A percentile compares a stretch with the other conserved stretches of the same genome.
Conservation (phyloP, 37 sponge, comb jelly and placozoan species). For the Diacarnus erythraeanus region DNA sequence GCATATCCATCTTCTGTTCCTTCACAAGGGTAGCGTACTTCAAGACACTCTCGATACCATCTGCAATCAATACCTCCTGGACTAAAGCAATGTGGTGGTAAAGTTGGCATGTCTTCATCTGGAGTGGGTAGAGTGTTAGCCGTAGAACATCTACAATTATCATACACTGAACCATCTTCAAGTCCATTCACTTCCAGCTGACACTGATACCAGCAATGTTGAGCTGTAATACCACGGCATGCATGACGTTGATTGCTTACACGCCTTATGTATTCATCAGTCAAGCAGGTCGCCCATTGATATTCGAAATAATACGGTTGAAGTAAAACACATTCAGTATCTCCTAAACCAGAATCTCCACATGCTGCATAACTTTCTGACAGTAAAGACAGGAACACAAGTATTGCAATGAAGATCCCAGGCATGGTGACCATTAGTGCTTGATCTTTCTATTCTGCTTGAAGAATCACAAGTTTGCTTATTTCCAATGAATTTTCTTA, state of each 20-base stretch:
- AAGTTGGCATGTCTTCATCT: background rate
- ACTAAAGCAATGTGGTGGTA: conserved; percentile 48
- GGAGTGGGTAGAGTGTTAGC: background rate
- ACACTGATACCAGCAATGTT: conserved; percentile 43
- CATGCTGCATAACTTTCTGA: no score
- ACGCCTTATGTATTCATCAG: conserved; percentile 39
- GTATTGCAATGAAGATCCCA: no score
- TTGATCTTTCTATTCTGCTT: no score
- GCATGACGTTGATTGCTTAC: background rate
- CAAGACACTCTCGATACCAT: conserved; percentile 53
- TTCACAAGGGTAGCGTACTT: conserved; percentile 33
- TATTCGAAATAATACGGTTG: conserved; percentile 19
- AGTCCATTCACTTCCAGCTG: conserved; percentile 21
- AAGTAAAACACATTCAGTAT: conserved; percentile 32
- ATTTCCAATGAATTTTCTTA: no score
- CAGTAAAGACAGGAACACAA: no score
- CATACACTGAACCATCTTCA: conserved; percentile 28
- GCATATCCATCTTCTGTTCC: conserved; percentile 34
- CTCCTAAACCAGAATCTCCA: no score
- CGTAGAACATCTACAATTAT: conserved; percentile 22
- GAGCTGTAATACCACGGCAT: background rate
- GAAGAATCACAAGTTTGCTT: no score
- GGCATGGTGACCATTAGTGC: no score
- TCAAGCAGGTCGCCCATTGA: conserved; percentile 67
- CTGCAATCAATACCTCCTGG: conserved; percentile 47